Base-by-base conservation (phyloP, 2,888 invertebrate species). In the Allygus modestus region DNA sequence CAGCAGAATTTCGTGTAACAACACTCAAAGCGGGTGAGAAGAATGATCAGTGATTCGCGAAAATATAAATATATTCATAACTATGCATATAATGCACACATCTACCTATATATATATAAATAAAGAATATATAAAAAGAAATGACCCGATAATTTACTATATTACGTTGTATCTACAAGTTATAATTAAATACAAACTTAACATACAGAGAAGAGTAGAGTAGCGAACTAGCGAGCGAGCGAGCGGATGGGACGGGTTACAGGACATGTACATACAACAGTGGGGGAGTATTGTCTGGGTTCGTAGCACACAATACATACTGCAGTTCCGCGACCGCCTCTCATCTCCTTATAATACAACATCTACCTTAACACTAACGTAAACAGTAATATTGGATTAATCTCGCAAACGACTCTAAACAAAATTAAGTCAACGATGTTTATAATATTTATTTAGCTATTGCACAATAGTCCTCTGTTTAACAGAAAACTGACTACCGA, bases 361-460 rank as follows among this genome's bases (percentile, higher is more conserved):
- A 71, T 71, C 75, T 46, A 41, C 41, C 41, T 28, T 77, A 77
- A 77, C 75, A 46, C 73, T 69, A 33, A 69, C 33, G 17, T 69
- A 69, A 69, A 28, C 31, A 69, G 31, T 73, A 73, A 43, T 46
- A 77, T 26, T 77, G 46, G 23, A 28, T 43, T 46, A 37, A 77
- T 26, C 46, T 77, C 46, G 46, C 73, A 77, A 77, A 77, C 75
- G 23, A 46, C 11, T 28, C 75, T 77, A 77, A 82, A 82, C 71
- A 82, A 82, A 46, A 82, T 82, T 82, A 82, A 82, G 82, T 82
- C 82, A 82, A 82, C 82, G 69, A 71, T 43, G 69, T 82, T 71
- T 65, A 46, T 46, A 82, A 65, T 46, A 82, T 82, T 71, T 71
- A 82, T 51, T 82, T 73, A 82, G 46, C 82, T 82, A 82, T 82